Percentiles rank a stretch among this genome's conserved stretches.
These are phyloP conservation scores for Geococcyx californianus DNA, from an alignment of 2,113 vertebrate genomes.

Conservation along the genomic window DNA sequence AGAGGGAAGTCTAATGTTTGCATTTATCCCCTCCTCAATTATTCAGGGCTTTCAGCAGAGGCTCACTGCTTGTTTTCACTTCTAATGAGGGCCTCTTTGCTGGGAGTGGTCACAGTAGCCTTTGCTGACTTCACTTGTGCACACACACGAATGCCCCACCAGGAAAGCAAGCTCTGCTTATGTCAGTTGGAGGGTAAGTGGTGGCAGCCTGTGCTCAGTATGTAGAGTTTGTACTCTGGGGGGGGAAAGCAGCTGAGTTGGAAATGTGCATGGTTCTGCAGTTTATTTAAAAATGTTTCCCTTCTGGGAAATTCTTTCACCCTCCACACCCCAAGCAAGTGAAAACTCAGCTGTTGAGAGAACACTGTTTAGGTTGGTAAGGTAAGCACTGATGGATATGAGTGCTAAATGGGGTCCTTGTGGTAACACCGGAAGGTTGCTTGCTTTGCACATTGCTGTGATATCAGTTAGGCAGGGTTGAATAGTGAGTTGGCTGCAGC, in stretches of 20 bases:
- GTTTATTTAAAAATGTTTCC: background rate
- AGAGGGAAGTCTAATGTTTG: slow-evolving; percentile 14
- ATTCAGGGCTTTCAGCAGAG: slow-evolving; percentile 43
- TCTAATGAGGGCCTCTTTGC: slow-evolving; percentile 11
- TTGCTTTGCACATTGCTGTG: background rate
- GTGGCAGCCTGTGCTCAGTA: background rate
- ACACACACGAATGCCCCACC: rapidly evolving
- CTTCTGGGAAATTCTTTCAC: background rate
- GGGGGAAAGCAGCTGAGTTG: background rate
- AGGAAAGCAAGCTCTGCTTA: background rate
- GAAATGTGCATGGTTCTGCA: background rate
- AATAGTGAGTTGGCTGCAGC: background rate
- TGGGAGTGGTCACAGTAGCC: background rate
- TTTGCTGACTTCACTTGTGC: background rate
- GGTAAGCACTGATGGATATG: background rate
- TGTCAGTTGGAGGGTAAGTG: background rate
- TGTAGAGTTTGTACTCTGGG: background rate
- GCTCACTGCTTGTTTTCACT: background rate
- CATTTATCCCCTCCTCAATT: slow-evolving; percentile 36
- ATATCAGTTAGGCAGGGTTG: background rate
- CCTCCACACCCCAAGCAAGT: background rate
- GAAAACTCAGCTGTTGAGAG: background rate
- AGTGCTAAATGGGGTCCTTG: background rate
- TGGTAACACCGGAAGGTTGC: background rate
- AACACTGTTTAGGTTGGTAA: background rate